Base-by-base conservation (phyloP, 1,140 invertebrate genomes). In the Trachymyrmex cornetzi region DNA sequence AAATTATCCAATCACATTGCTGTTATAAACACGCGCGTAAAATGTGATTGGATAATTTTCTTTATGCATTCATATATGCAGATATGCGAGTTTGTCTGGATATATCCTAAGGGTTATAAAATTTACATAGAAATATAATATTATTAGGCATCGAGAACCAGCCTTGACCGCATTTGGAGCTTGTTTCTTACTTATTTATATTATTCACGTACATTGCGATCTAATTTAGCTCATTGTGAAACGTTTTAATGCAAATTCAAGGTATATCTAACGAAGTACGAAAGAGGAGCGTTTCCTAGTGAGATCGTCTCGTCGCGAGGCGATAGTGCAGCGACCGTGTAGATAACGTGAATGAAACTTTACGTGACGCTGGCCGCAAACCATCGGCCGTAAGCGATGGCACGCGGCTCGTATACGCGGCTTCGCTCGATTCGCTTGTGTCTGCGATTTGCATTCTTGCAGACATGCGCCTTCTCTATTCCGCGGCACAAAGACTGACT, bases 401-500 rank as follows among this genome's bases (percentile, higher is more conserved):
- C 48, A 79, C 75, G 81, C 79, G 6, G 27, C 38, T 88, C 63
- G 9, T 38, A 14, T 19, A 80, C 69, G 16, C 34, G 3, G 16
- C 55, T 77, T 9, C 57, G 34, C 57, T 64, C 82, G 77, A 85
- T 84, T 79, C 89, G 81, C 59, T 77, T 44, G 38, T 77, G 75
- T 86, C 86, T 77, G 66, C 89, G 64, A 90, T 90, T 90, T 90
- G 89, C 89, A 89, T 90, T 90, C 85, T 69, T 87, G 77, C 88
- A 82, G 79, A 88, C 88, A 74, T 75, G 79, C 88, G 74, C 84
- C 88, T 89, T 85, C 82, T 64, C 85, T 87, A 89, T 85, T 82
- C 84, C 75, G 86, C 82, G 85, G 87, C 89, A 91, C 89, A 91
- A 91, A 91, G 90, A 89, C 87, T 44, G 85, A 91, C 90, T 91